Evolutionary conservation across 1,140 invertebrate genomes (phyloP), one percentile per base, ranked within the genome.

Genomic region (Papilio polytes): DNA sequence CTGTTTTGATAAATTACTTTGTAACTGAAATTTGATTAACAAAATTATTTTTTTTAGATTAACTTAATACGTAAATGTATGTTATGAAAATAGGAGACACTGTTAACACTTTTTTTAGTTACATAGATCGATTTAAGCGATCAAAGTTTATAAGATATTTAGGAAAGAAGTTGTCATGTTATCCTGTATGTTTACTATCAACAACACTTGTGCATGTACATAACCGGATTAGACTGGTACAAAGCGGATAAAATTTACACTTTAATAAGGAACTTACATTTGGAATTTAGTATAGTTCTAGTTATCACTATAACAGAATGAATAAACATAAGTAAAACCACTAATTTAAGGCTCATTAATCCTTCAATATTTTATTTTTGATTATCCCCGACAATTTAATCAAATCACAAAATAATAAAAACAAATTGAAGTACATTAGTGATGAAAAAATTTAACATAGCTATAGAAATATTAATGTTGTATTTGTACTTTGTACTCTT

Each of bases 1-100:
- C 82, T 84, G 83, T 80, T 78, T 83, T 51, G 81, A 82, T 72
- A 79, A 2, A 26, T 74, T 15, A 59, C 41, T 31, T 41, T 20
- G 1, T 36, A 56, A 70, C 70, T 78, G 9, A 4, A 41, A 51
- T 78, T 31, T 36, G 22, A 31, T 31, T 1, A 10, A 46, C 12
- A 10, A 8, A n/a, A n/a, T n/a, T n/a, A n/a, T n/a, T n/a, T n/a
- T n/a, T n/a, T n/a, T n/a, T n/a, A n/a, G n/a, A n/a, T n/a, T n/a
- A n/a, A n/a, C n/a, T n/a, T n/a, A n/a, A 1, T 70, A 22, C 66
- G 66, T 22, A 1, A 20, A 26, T 26, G 26, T 26, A 26, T 1
- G 26, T 26, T 1, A 26, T n/a, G n/a, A 26, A 26, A 26, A 26
- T 2, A 26, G 2, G 20, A 20, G 13, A 15, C 12, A 36, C 8